Evolutionary conservation across 2,888 invertebrate species (phyloP).

Genomic region (Drosophila kuntzei): DNA sequence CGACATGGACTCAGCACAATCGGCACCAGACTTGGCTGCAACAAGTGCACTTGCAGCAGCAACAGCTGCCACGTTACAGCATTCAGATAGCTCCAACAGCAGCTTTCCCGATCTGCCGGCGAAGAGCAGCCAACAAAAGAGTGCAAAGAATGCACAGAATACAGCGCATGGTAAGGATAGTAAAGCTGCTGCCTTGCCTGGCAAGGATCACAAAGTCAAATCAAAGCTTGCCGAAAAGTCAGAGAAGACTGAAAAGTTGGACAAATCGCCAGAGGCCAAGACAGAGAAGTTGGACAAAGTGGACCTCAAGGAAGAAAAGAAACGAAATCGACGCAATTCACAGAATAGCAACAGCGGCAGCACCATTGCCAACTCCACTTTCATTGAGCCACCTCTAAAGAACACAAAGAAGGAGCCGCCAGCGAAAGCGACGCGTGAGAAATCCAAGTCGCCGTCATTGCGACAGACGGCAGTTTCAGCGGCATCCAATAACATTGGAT

Average conservation of each 20-base stretch:
- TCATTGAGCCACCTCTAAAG: slow-evolving; percentile 86
- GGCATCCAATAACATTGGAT: slow-evolving; percentile 33
- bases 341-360: slow-evolving; percentile 62
- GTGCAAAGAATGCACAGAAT: slow-evolving; percentile 40
- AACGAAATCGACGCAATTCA: slow-evolving; percentile 83
- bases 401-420: slow-evolving; percentile 81
- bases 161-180: slow-evolving; percentile 40
- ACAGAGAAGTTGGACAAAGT: slow-evolving; percentile 86
- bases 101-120: slow-evolving; percentile 84
- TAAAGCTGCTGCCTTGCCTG: slow-evolving; percentile 5
- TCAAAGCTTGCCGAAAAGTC: slow-evolving; percentile 84
- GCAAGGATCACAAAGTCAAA: slow-evolving; percentile 66
- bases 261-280: slow-evolving; percentile 67
- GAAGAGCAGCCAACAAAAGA: slow-evolving; percentile 59
- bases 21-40: slow-evolving; percentile 74
- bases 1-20: slow-evolving; percentile 81
- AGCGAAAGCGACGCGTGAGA: slow-evolving; percentile 78
- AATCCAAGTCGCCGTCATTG: slow-evolving; percentile 83
- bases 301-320: slow-evolving; percentile 88
- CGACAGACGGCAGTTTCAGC: slow-evolving; percentile 56
- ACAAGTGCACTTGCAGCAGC: slow-evolving; percentile 63
- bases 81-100: slow-evolving; percentile 84
- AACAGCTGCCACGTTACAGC: slow-evolving; percentile 67
- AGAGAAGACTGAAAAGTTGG: slow-evolving; percentile 87
- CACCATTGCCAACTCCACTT: slow-evolving; percentile 49